Evolutionary conservation across 2,797 vertebrate species (phyloP), one percentile per base, ranked within the genome.

Genomic region (Oreochromis grahami): DNA sequence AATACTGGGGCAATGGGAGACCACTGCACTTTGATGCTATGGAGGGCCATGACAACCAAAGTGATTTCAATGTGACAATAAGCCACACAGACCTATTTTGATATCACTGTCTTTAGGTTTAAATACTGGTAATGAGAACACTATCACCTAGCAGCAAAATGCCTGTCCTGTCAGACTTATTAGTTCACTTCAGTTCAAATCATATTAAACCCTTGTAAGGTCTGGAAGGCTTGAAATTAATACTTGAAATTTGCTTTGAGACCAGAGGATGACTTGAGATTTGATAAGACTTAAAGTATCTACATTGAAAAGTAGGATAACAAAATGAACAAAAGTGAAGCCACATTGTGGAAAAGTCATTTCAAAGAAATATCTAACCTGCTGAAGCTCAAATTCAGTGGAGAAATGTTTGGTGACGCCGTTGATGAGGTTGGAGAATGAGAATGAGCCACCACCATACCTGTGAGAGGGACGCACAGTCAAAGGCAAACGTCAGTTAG

Each of bases 391-490:
- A 7, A 93, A 98, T 0, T 97, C 91, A 0, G 96, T 88, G 76
- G 97, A 96, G 60, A 99, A 99, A 6, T 98, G 95, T 76, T 95
- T 86, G 0, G 97, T 98, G 87, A 99, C 96, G 0, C 94, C 87
- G 0, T 83, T 94, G 92, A 99, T 97, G 88, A 99, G 96, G 72
- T 92, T 93, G 79, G 98, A 95, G 93, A 99, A 99, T 74, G 98
- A 99, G 94, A 99, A 99, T 0, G 98, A 99, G 41, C 98, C 97
- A 0, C 97, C 97, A 0, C 98, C 98, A 0, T 97, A 99, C 87
- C 98, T 99, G 87, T 50, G 48, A 60, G 10, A 14, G 7, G 74
- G 63, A 55, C 48, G 32, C 10, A 45, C 19, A 34, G 5, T n/a
- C 5, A 19, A 7, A 36, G 19, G 6, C 3, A 13, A 21, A 4